These are phyloP conservation scores for Heteromyza rotundicornis DNA, from an alignment of 2,888 invertebrate species.

Conservation along the genomic window DNA sequence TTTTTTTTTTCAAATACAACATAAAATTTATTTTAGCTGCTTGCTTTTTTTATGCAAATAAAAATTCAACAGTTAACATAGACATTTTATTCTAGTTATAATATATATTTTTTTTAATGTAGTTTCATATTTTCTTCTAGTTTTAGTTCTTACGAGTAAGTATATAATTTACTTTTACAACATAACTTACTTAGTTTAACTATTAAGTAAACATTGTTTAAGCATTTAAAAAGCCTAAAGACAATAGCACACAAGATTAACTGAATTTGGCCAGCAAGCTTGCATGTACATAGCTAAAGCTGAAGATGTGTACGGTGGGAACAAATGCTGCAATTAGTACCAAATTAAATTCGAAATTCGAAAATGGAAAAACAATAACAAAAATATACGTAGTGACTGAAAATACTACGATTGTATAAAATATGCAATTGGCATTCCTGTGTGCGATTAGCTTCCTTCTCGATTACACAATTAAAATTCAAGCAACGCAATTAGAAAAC, in stretches of 20 bases:
- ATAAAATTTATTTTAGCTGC: conserved; percentile 2
- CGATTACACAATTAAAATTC: too few species aligned
- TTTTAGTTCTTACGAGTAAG: neutral
- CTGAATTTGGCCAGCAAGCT: neutral
- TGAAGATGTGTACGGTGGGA: neutral
- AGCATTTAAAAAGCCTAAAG: neutral
- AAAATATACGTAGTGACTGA: too few species aligned
- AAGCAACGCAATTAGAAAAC: neutral
- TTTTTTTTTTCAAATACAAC: conserved; percentile 5
- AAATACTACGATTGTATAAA: too few species aligned
- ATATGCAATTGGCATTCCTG: neutral
- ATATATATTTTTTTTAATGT: neutral
- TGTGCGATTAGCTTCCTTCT: too few species aligned
- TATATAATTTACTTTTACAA: conserved; percentile 1
- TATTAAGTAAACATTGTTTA: neutral
- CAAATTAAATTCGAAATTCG: too few species aligned
- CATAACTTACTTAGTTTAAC: conserved; percentile 5
- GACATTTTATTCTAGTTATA: neutral
- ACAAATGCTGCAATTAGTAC: neutral
- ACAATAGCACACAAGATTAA: neutral
- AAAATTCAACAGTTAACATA: conserved; percentile 4
- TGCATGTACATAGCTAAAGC: too few species aligned
- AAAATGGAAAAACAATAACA: too few species aligned
- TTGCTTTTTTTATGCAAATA: conserved; percentile 5
- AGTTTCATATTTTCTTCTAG: neutral